Base-by-base conservation (phyloP, 2,888 invertebrate species). In the Drosophila monieri region DNA sequence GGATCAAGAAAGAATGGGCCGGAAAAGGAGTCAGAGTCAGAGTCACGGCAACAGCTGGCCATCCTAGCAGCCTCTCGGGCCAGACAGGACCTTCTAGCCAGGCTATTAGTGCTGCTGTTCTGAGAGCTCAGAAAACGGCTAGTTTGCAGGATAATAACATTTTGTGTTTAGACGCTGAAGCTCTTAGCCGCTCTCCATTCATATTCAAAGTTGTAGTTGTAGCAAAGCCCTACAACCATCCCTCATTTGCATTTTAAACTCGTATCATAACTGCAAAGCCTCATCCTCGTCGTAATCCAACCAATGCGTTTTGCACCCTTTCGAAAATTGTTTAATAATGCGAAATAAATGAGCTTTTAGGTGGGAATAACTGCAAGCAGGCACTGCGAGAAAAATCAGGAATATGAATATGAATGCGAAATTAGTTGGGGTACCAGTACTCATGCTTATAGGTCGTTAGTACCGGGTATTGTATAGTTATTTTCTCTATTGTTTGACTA, bases 281-380 rank as follows among this genome's bases (percentile, higher is more conserved):
- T 21, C 21, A 43, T 21, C 21, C 21, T 43, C 9, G 10, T 5
- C 18, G 21, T 43, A 43, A 43, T 43, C 43, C 43, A 21, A 43
- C 21, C 43, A 8, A 43, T 12, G 43, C 43, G 21, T 12, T 43
- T 43, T 43, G 43, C 43, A 43, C 43, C 43, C 43, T 43, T 43
- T 43, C 21, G 1, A 18, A 43, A 43, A 21, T 43, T 43, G 43
- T 43, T 43, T 21, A 43, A 43, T 43, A 18, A 21, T 18, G 43
- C 43, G 43, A 43, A 43, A 43, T 43, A 43, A 43, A 43, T 43
- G 43, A 43, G 43, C 43, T 43, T 43, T 43, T 43, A 43, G 43
- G 18, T 12, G 18, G 21, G 12, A 12, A 43, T 21, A 21, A 21
- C 10, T 21, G 15, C 18, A 43, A 6, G 43, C 43, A 4, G 9